Evolutionary conservation across 2,888 invertebrate species (phyloP).

Genomic region (Drosophila ezoana): DNA sequence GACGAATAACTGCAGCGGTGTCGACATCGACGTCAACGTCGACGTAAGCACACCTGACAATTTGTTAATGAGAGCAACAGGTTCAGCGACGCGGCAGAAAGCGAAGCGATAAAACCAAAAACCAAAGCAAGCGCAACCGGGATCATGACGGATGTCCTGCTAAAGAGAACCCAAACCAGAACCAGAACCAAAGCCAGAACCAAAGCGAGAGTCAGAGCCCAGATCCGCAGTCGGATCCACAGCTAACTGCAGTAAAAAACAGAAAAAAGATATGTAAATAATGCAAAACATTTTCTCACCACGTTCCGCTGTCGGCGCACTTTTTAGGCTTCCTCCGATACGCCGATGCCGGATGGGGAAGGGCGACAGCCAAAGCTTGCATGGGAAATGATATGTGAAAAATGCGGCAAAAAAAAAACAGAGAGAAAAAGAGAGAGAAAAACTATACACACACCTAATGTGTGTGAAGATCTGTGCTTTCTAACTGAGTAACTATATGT

Average conservation of each 20-base stretch:
- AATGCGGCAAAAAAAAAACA: slow-evolving; percentile 37
- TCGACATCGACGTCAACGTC: slow-evolving; percentile 28
- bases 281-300: slow-evolving; percentile 81
- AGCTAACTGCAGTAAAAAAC: slow-evolving; percentile 37
- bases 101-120: slow-evolving; percentile 79
- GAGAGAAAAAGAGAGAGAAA: slow-evolving; percentile 2
- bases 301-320: slow-evolving; percentile 71
- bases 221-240: slow-evolving; percentile 22
- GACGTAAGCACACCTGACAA: slow-evolving; percentile 73
- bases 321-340: slow-evolving; percentile 73
- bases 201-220: slow-evolving; percentile 12
- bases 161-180: slow-evolving; percentile 24
- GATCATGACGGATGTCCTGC: slow-evolving; percentile 75
- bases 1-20: slow-evolving; percentile 75
- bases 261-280: slow-evolving; percentile 63
- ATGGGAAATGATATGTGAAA: slow-evolving; percentile 77
- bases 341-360: slow-evolving; percentile 52
- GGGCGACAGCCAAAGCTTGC: slow-evolving; percentile 16
- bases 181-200: slow-evolving; percentile 16
- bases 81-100: slow-evolving; percentile 66
- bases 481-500: slow-evolving; percentile 44
- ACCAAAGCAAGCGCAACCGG: slow-evolving; percentile 77
- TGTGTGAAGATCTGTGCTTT: slow-evolving; percentile 56
- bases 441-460: not conserved
- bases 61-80: slow-evolving; percentile 80